phyloP scores from a whole-genome alignment of 2,888 invertebrate genomes.

The Resseliella maxima region DNA sequence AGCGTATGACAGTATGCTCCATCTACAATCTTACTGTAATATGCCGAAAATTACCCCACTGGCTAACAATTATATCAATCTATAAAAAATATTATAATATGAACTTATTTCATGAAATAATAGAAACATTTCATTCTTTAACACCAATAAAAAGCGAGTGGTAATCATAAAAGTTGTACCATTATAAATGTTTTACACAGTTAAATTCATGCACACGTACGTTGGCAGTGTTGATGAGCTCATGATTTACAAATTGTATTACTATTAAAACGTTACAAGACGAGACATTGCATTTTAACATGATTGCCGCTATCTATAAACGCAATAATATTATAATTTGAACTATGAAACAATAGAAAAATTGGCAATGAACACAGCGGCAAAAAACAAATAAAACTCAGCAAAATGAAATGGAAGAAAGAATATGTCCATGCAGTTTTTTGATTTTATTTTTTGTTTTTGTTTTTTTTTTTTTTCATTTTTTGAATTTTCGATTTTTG shows the following conservation, averaged over 20 bases:
- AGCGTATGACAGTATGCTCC: too few species aligned
- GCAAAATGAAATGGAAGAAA: background rate
- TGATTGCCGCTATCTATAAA: background rate
- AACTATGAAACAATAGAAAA: background rate
- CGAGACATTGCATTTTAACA: background rate
- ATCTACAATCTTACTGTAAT: too few species aligned
- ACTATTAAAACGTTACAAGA: background rate
- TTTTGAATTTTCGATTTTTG: background rate
- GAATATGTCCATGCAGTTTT: background rate
- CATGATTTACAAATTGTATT: background rate
- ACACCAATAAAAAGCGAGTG: background rate
- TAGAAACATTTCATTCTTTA: background rate
- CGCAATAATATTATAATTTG: background rate
- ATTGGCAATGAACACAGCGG: background rate
- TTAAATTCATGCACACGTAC: background rate
- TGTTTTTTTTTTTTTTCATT: background rate
- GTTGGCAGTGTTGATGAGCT: background rate
- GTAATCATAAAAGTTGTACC: background rate
- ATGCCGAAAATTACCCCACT: too few species aligned
- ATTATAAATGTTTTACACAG: background rate
- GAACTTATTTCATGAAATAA: too few species aligned
- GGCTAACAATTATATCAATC: too few species aligned
- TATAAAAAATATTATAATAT: too few species aligned
- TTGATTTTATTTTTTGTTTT: background rate
- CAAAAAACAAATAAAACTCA: background rate